Conservation (phyloP, 2,797 vertebrate genomes). For the Emys orbicularis region DNA sequence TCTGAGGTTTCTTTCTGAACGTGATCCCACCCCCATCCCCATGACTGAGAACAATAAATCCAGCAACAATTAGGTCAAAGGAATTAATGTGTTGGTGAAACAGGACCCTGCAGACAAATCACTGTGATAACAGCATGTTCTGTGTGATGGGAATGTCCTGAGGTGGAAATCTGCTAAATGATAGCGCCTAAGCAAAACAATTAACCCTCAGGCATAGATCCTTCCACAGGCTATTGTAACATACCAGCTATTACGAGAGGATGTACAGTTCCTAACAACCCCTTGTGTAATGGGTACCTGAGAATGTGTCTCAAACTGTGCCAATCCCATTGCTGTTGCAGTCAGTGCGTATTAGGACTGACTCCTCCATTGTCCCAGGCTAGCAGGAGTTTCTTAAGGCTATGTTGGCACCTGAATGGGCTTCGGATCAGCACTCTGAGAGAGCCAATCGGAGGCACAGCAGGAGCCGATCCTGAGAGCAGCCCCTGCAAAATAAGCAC, state of each 20-base stretch:
- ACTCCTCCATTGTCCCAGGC: background rate
- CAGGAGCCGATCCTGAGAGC: no score
- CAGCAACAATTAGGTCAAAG: background rate
- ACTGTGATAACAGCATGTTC: background rate
- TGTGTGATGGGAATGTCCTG: background rate
- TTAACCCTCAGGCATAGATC: background rate
- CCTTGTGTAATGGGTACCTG: background rate
- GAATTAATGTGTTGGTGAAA: background rate
- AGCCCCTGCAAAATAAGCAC: background rate
- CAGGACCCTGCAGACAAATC: background rate
- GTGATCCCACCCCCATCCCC: no score
- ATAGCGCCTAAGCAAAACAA: background rate
- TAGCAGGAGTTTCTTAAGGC: background rate
- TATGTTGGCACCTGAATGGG: background rate
- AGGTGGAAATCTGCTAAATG: background rate
- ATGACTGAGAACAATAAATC: no score
- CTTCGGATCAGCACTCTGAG: background rate
- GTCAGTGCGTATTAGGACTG: background rate
- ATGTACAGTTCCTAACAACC: background rate
- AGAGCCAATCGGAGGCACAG: background rate
- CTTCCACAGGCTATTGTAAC: background rate
- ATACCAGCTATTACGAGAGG: background rate
- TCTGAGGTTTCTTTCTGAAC: no score
- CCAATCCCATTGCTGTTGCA: background rate
- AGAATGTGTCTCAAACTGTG: background rate